phyloP scores from a whole-genome alignment of 2,797 vertebrate species.

The Molossus alvarezi region DNA sequence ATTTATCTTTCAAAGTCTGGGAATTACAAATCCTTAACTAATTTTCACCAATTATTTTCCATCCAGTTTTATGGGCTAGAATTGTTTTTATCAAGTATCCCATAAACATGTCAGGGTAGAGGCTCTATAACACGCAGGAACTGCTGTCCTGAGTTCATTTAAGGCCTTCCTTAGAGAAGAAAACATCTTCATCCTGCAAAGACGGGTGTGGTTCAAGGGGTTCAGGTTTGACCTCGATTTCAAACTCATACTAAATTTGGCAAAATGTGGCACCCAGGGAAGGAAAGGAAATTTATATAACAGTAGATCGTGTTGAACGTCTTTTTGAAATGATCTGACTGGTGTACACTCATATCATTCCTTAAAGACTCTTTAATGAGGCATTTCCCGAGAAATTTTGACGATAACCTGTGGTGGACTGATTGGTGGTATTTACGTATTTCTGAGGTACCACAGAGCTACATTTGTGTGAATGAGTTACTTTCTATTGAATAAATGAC shows the following conservation, averaged over 20 bases:
- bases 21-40: slow-evolving; percentile 6
- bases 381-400: slow-evolving; percentile 91
- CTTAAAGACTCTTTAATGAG: slow-evolving; percentile 84
- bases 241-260: slow-evolving; percentile 71
- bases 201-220: slow-evolving; percentile 48
- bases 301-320: not conserved
- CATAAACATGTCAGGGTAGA: slow-evolving; percentile 43
- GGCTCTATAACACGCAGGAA: not conserved
- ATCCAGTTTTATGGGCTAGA: not conserved
- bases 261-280: slow-evolving; percentile 65
- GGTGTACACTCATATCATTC: slow-evolving; percentile 82
- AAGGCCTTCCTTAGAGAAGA: slow-evolving; percentile 73
- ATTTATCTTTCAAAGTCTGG: not conserved
- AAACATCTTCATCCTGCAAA: slow-evolving; percentile 62
- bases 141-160: not conserved
- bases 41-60: slow-evolving; percentile 28
- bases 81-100: slow-evolving; percentile 33
- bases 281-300: slow-evolving; percentile 75
- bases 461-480: slow-evolving; percentile 87
- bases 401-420: slow-evolving; percentile 90
- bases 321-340: slow-evolving; percentile 82
- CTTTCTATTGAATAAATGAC: slow-evolving; percentile 91
- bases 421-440: slow-evolving; percentile 92
- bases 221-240: slow-evolving; percentile 61
- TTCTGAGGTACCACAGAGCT: slow-evolving; percentile 90